A percentile compares a stretch with the other conserved stretches of the same genome.
Evolutionary conservation across 2,888 invertebrate genomes (phyloP).

Genomic region (Caenorhabditis panamensis): DNA sequence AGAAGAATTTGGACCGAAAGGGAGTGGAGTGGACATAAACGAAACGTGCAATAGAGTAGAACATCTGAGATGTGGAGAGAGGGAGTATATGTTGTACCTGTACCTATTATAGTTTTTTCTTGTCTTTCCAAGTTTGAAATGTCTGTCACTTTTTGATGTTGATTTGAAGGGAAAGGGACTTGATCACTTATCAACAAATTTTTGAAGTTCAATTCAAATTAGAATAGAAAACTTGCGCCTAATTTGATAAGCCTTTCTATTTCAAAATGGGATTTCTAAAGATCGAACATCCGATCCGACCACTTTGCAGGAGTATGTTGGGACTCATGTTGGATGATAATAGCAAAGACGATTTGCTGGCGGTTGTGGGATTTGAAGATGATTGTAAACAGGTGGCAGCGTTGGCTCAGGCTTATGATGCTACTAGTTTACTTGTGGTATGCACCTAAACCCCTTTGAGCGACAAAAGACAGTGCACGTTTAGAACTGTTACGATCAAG

Average conservation of each 20-base stretch:
- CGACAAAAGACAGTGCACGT: slow-evolving; percentile 10
- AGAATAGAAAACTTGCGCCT: background rate
- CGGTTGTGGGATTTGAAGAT: slow-evolving; percentile 51
- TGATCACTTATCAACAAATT: slow-evolving; percentile 40
- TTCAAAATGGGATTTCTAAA: background rate
- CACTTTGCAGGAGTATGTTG: slow-evolving; percentile 55
- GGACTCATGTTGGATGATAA: slow-evolving; percentile 38
- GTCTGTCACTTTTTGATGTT: slow-evolving; percentile 26
- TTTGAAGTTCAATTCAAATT: slow-evolving; percentile 35
- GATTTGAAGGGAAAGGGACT: slow-evolving; percentile 36
- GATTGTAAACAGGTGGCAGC: slow-evolving; percentile 60
- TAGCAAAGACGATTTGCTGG: slow-evolving; percentile 36
- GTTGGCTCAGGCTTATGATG: slow-evolving; percentile 60
- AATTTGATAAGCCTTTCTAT: background rate
- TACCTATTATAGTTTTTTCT: slow-evolving; percentile 12
- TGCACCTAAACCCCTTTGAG: background rate
- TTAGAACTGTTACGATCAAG: slow-evolving; percentile 56
- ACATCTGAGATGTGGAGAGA: too few species aligned
- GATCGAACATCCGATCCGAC: background rate
- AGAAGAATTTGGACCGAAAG: slow-evolving; percentile 16
- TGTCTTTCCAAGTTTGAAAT: slow-evolving; percentile 5
- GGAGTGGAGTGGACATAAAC: slow-evolving; percentile 22
- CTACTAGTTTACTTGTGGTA: slow-evolving; percentile 52
- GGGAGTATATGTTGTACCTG: slow-evolving; percentile 6
- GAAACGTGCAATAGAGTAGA: too few species aligned